phyloP scores from a whole-genome alignment of 1,140 invertebrate species.

The Drosophila prosaltans region DNA sequence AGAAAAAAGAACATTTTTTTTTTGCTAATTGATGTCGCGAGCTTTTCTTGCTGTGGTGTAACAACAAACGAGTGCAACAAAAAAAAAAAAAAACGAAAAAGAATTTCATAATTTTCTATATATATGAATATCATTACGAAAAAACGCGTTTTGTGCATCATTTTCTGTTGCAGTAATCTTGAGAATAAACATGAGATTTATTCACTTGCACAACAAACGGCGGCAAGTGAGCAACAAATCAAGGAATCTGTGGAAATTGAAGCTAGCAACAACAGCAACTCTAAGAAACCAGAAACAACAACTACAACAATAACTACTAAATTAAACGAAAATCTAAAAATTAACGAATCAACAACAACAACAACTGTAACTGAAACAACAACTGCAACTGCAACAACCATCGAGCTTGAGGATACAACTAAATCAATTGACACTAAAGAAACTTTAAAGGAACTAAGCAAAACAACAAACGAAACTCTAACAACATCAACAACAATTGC shows the following conservation, averaged over 20 bases:
- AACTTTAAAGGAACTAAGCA: conserved; percentile 22
- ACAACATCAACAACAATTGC: conserved; percentile 19
- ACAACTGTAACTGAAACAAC: conserved; percentile 11
- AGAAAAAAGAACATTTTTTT: conserved; percentile 1
- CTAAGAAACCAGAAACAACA: conserved; percentile 34
- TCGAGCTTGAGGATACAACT: conserved; percentile 43
- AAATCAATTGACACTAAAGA: conserved; percentile 50
- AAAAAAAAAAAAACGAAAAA: background rate
- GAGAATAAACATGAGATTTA: conserved; percentile 94
- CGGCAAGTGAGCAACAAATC: conserved; percentile 76
- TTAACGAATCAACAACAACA: conserved; percentile 21
- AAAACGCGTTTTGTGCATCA: conserved; percentile 65
- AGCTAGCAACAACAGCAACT: conserved; percentile 5
- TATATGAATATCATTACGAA: conserved; percentile 54
- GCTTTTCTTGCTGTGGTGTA: conserved; percentile 64
- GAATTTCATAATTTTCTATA: conserved; percentile 21
- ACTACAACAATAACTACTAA: conserved; percentile 22
- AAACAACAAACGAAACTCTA: conserved; percentile 13
- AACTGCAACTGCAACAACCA: conserved; percentile 30
- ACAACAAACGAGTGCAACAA: conserved; percentile 74
- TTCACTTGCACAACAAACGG: conserved; percentile 88
- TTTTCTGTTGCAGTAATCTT: conserved; percentile 89
- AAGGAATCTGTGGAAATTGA: conserved; percentile 48
- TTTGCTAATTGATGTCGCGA: conserved; percentile 34
- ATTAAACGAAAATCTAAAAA: conserved; percentile 19